Evolutionary conservation across 2,113 vertebrate species (phyloP).

Genomic region (Progne subis): DNA sequence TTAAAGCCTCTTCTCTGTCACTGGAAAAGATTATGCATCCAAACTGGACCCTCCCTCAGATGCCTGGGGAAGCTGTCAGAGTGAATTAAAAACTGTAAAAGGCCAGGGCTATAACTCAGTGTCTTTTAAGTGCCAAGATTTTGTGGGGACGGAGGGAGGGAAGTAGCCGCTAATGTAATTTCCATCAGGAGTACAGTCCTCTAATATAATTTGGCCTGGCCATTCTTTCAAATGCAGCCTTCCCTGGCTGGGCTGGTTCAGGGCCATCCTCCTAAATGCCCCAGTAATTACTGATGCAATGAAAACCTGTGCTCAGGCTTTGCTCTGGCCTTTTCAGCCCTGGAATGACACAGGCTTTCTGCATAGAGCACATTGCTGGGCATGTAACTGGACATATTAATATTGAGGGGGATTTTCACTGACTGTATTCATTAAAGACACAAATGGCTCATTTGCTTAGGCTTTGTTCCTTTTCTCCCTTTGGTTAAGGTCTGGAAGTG

Average conservation of each 20-base stretch:
- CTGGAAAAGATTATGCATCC: not conserved
- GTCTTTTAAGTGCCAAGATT: conserved; percentile 61
- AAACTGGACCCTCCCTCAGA: not conserved
- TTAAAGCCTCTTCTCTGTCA: not conserved
- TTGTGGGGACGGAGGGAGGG: not conserved
- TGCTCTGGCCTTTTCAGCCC: not conserved
- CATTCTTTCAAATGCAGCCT: conserved; percentile 31
- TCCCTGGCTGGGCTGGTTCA: conserved; percentile 31
- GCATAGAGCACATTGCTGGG: not conserved
- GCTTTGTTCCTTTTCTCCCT: not conserved
- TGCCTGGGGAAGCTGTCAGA: conserved; percentile 19
- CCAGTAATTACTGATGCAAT: conserved; percentile 29
- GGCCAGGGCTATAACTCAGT: conserved; percentile 52
- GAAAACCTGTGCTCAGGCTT: conserved; percentile 11
- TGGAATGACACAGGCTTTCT: not conserved
- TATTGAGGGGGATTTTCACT: not conserved
- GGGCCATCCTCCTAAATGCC: conserved; percentile 18
- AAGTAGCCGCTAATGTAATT: conserved; percentile 48
- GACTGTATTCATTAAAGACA: not conserved
- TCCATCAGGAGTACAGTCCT: conserved; percentile 52
- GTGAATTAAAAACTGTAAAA: conserved; percentile 60
- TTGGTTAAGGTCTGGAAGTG: not conserved
- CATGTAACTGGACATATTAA: not conserved
- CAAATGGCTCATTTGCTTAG: not conserved
- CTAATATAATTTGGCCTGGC: conserved; percentile 78